Base-by-base conservation (phyloP, 2,888 invertebrate species). In the Coelinius sp. region DNA sequence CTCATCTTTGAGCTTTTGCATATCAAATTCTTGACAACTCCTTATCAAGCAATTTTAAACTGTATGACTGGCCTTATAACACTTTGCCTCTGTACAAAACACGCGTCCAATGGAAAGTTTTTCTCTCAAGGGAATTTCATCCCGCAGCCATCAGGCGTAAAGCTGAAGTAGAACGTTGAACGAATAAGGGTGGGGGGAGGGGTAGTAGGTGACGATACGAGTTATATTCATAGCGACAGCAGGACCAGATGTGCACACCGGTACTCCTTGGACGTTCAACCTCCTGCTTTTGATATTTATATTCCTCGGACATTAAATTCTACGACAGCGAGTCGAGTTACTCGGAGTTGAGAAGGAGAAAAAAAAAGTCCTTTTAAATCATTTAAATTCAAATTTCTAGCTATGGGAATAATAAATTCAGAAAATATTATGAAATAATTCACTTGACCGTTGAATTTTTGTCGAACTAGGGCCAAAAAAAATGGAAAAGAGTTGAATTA, bases 141-240 rank as follows among this genome's bases (percentile, higher is more conserved):
- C 56, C 27, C 56, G 8, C 10, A n/a, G n/a, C n/a, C n/a, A n/a
- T 25, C 27, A 56, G 56, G 56, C 56, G 56, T 56, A 25, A 56
- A 56, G 56, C 56, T 56, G 56, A 56, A 56, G 25, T 56, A 56
- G 25, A 56, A 71, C 53, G 68, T 52, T 31, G 31, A 63, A 63
- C 69, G 56, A 49, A n/a, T n/a, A n/a, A 10, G 64, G 68, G 68
- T 38, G 22, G 31, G 20, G 63, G 22, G 46, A 49, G 76, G 68
- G 53, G 10, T 3, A 27, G 24, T 14, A 10, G n/a, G 25, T 4
- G 12, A 53, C 25, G 73, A 76, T 59, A 24, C 25, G 77, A 81
- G 80, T 80, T 83, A 82, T 82, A 84, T 84, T 84, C 84, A 84
- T 83, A 82, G 82, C 82, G 83, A 84, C 84, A 83, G 81, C 82